These are phyloP conservation scores for Dicrostonyx torquatus DNA, from an alignment of 2,797 vertebrate genomes.

Conservation along the genomic window DNA sequence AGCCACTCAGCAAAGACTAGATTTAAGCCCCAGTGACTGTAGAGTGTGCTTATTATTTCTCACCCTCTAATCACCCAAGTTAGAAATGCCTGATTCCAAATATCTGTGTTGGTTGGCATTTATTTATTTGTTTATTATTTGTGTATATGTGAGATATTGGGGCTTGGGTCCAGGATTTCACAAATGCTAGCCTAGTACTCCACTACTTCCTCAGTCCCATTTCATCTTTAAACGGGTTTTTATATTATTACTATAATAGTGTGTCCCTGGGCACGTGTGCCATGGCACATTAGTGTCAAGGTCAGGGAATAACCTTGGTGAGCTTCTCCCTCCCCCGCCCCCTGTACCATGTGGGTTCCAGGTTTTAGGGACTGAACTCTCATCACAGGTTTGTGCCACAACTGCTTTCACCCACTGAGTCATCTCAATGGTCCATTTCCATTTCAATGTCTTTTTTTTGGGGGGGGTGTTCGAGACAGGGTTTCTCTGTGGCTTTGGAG, in stretches of 20 bases:
- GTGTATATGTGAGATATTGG: background rate
- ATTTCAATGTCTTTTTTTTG: background rate
- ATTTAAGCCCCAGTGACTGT: background rate
- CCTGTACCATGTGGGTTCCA: background rate
- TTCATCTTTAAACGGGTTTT: background rate
- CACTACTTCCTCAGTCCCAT: background rate
- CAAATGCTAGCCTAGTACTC: too few species aligned
- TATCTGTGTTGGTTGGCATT: background rate
- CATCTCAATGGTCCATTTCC: background rate
- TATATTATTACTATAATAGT: background rate
- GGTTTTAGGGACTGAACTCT: background rate
- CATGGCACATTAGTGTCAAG: fast-evolving
- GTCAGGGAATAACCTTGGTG: background rate
- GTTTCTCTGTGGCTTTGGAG: too few species aligned
- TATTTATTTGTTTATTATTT: too few species aligned
- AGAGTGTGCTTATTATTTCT: background rate
- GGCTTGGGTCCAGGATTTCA: background rate
- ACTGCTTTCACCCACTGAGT: background rate
- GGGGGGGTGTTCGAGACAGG: too few species aligned
- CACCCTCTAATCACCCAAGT: background rate
- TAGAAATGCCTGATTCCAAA: background rate
- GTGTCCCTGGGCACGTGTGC: background rate
- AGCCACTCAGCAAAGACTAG: background rate
- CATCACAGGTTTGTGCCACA: background rate
- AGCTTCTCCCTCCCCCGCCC: background rate